phyloP scores from a whole-genome alignment of 1,140 invertebrate species.

The Cecropterus lyciades region DNA sequence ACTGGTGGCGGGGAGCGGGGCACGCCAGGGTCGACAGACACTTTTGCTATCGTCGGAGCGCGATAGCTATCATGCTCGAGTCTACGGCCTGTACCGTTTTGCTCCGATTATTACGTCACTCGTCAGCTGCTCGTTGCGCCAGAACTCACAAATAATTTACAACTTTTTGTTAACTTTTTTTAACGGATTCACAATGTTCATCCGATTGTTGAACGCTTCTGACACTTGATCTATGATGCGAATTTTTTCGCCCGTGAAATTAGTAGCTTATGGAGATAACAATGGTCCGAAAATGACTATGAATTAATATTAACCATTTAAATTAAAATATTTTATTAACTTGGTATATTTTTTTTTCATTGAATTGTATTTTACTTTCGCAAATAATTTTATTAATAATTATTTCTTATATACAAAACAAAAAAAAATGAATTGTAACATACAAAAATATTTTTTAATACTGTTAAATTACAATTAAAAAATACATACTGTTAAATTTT shows the following conservation, averaged over 20 bases:
- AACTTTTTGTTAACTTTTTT: constrained; percentile 1
- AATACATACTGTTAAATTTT: too few species aligned
- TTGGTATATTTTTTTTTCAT: too few species aligned
- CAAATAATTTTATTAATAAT: too few species aligned
- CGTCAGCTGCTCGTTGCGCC: constrained; percentile 21
- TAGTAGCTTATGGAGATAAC: background rate
- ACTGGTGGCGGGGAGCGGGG: constrained; percentile 49
- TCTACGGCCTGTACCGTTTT: constrained; percentile 55
- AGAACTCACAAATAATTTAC: background rate
- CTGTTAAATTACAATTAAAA: too few species aligned
- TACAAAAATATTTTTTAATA: too few species aligned
- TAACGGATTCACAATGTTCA: constrained; percentile 1
- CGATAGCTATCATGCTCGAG: constrained; percentile 60
- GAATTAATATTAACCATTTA: too few species aligned
- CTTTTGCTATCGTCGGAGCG: constrained; percentile 76
- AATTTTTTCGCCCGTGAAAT: background rate
- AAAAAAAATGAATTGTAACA: too few species aligned
- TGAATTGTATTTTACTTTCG: too few species aligned
- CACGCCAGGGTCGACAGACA: constrained; percentile 76
- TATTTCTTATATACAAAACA: too few species aligned
- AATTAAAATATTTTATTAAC: too few species aligned
- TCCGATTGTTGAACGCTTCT: background rate
- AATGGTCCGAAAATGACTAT: background rate
- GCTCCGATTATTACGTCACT: constrained; percentile 49
- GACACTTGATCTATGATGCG: background rate